A percentile compares a stretch with the other conserved stretches of the same genome.
phyloP scores from a whole-genome alignment of 2,888 invertebrate genomes.

The Anorthoa munda region DNA sequence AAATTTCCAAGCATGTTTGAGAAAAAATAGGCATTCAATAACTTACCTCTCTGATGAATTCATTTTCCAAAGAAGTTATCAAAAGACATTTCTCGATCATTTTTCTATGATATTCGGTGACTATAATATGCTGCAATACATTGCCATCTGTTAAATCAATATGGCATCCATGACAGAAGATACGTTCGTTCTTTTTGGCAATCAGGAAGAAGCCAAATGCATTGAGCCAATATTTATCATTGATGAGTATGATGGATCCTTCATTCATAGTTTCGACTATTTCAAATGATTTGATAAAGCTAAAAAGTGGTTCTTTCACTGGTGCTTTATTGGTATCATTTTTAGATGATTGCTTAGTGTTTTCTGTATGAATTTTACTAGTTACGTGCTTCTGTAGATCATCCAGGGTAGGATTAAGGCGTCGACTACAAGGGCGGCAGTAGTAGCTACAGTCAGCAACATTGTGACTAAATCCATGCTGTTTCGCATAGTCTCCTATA shows the following conservation, averaged over 20 bases:
- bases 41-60: constrained; percentile 56
- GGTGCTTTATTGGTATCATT: background rate
- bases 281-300: background rate
- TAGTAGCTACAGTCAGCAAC: constrained; percentile 48
- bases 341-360: background rate
- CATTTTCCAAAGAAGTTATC: constrained; percentile 40
- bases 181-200: background rate
- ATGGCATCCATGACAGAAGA: constrained; percentile 43
- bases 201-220: constrained; percentile 31
- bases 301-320: background rate
- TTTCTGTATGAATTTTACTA: constrained; percentile 39
- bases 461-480: constrained; percentile 43
- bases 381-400: constrained; percentile 37
- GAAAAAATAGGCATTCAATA: too few relatives aligned
- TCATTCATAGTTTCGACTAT: background rate
- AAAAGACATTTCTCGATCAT: background rate
- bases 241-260: background rate
- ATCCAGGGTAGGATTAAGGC: constrained; percentile 23
- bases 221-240: constrained; percentile 31
- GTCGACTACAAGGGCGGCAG: constrained; percentile 36
- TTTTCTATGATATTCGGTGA: constrained; percentile 11
- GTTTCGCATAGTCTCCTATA: constrained; percentile 31
- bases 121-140: constrained; percentile 9
- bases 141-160: constrained; percentile 39
- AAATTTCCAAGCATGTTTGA: too few relatives aligned